Evolutionary conservation across 2,888 invertebrate genomes (phyloP), one percentile per base, ranked within the genome.

Genomic region (Lucinisca nassula): DNA sequence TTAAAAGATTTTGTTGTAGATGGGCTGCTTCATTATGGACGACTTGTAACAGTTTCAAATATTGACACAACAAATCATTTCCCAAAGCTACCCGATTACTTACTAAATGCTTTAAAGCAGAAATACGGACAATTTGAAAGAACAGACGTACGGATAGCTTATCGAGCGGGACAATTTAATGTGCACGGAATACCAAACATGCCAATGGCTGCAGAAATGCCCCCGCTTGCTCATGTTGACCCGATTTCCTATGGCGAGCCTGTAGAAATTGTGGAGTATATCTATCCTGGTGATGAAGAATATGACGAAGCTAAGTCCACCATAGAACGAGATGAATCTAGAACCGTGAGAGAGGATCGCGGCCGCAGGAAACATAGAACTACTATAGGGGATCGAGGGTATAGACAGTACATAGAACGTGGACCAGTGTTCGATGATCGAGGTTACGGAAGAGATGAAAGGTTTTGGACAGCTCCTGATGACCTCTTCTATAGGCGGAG

Each of bases 21-120:
- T 73, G 91, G 90, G 3, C 49, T 84, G 3, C 77, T 91, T 21
- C 77, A 87, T 38, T 75, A 81, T 61, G 92, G 92, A 32, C 77
- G 82, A 78, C 78, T 92, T 67, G 87, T 74, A 21, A 67, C 87
- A 21, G 81, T 92, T 0, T 75, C 76, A 32, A 40, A 90, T 3
- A 55, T 87, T 21, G 81, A 91, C 30, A 72, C 79, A 1, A 73
- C 79, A 4, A 58, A 76, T n/a, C 84, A 86, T 0, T 92, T 91
- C 49, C 88, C 91, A 0, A 86, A 86, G 58, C 77, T 92, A 74
- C 92, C 92, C 0, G 88, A 90, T n/a, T 89, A 86, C 67, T 83
- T 92, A 12, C 24, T 86, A 14, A 78, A 51, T 49, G 84, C 90
- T 27, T 77, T 91, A 32, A 30, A 77, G 8, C 74, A 84, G 27